Base-by-base conservation (phyloP, 2,888 invertebrate species). In the Volucella bombylans region DNA sequence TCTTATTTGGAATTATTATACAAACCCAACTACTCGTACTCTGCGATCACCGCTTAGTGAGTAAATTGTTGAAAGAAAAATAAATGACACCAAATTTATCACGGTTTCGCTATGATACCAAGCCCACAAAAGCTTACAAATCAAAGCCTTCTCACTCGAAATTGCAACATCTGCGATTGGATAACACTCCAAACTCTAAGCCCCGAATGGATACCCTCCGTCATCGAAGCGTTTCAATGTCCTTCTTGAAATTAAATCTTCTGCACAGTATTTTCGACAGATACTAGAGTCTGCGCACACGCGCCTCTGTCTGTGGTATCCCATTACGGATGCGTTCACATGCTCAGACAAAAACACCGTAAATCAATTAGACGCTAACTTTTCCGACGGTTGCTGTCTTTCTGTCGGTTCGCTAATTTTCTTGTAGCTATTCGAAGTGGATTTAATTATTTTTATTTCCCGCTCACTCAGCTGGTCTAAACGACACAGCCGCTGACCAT, bases 341-440 rank as follows among this genome's bases (percentile, higher is more conserved):
- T 45, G 59, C 47, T 49, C 73, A 69, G 68, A 80, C 62, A 54
- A 57, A 71, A 80, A 80, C 83, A 80, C 54, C 61, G 61, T 83
- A 83, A 83, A 83, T 83, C 83, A 83, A 83, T 83, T 83, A 83
- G 61, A 80, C 74, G 83, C 69, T 65, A 69, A 71, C 74, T 80
- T 83, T 74, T 83, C 69, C 83, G 83, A 83, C 80, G 83, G 50
- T 71, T 71, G 73, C 80, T 69, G 80, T 83, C 83, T 65, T 61
- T 83, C 74, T 62, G 74, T 54, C 39, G 68, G 59, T 65, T 74
- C 15, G 79, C 74, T 74, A 74, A 83, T 83, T 83, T 83, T 80
- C 55, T 54, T 61, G 45, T 71, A 69, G 65, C 74, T 49, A 83
- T 74, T 83, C 74, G 80, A 59, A 31, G 31, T 83, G 77, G 47